phyloP scores from a whole-genome alignment of 92 coral and sea anemone genomes.

The Phenganax stokvisi region DNA sequence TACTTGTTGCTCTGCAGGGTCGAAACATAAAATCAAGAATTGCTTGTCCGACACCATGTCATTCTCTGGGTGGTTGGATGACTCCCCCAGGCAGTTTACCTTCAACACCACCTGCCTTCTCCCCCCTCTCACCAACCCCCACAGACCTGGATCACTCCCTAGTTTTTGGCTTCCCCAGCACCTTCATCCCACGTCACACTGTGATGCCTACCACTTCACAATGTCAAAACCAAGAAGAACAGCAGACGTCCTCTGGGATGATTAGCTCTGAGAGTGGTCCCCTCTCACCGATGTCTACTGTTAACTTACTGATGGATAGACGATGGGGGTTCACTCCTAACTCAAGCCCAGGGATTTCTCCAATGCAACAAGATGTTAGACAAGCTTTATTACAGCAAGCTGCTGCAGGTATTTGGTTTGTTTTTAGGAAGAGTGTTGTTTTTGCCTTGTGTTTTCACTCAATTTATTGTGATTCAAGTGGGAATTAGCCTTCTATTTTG shows the following conservation, averaged over 20 bases:
- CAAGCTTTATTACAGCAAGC: constrained; percentile 35
- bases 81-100: constrained; percentile 94
- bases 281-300: constrained; percentile 14
- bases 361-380: constrained; percentile 24
- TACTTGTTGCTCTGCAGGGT: constrained; percentile 13
- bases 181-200: constrained; percentile 57
- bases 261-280: constrained; percentile 37
- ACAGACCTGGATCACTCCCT: constrained; percentile 77
- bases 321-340: constrained; percentile 34
- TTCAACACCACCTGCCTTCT: constrained; percentile 69
- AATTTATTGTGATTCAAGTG: not conserved
- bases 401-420: constrained; percentile 21
- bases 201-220: constrained; percentile 36
- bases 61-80: constrained; percentile 42
- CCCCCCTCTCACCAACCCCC: constrained; percentile 59
- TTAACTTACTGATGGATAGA: constrained; percentile 32
- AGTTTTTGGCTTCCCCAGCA: constrained; percentile 66
- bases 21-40: constrained; percentile 23
- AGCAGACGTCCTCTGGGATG: constrained; percentile 36
- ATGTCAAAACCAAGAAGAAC: constrained; percentile 28
- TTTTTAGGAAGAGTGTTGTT: not conserved
- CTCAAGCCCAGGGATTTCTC: constrained; percentile 3
- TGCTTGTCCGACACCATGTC: constrained; percentile 12
- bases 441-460: not conserved
- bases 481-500: not conserved